These are phyloP conservation scores for Orthonyx spaldingii DNA, from an alignment of 2,113 vertebrate genomes.

Conservation along the genomic window DNA sequence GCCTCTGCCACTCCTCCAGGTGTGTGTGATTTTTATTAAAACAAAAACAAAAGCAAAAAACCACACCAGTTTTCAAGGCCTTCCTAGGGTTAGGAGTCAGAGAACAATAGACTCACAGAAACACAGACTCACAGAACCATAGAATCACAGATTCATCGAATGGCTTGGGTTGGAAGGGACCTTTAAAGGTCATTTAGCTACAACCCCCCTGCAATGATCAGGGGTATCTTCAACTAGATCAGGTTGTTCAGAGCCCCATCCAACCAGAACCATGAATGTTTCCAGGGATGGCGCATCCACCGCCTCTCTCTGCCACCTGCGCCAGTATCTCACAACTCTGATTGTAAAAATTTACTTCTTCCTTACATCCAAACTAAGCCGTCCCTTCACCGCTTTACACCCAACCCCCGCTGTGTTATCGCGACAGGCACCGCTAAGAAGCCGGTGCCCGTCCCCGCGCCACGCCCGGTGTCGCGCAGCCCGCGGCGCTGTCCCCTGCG, in stretches of 20 bases:
- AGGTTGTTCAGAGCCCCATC: not conserved
- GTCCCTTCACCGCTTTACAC: no score
- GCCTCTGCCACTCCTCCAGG: not conserved
- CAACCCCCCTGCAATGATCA: not conserved
- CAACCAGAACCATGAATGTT: not conserved
- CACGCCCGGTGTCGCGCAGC: accelerated
- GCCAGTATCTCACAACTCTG: not conserved
- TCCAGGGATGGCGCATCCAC: not conserved
- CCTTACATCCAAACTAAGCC: no score
- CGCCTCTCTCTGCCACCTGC: not conserved
- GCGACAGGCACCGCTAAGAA: not conserved
- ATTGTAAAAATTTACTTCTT: not conserved
- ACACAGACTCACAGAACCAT: not conserved
- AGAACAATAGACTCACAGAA: not conserved
- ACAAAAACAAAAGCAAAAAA: not conserved
- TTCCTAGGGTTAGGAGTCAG: not conserved
- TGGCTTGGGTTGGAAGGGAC: not conserved
- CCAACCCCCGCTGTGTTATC: accelerated
- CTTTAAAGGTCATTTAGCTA: not conserved
- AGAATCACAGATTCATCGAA: not conserved
- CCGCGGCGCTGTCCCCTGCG: not conserved
- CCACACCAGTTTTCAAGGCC: not conserved
- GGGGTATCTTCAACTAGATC: not conserved
- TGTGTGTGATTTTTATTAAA: not conserved
- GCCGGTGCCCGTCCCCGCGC: accelerated